Base-by-base conservation (phyloP, 2,797 vertebrate species). In the Sebastes ruberrimus region DNA sequence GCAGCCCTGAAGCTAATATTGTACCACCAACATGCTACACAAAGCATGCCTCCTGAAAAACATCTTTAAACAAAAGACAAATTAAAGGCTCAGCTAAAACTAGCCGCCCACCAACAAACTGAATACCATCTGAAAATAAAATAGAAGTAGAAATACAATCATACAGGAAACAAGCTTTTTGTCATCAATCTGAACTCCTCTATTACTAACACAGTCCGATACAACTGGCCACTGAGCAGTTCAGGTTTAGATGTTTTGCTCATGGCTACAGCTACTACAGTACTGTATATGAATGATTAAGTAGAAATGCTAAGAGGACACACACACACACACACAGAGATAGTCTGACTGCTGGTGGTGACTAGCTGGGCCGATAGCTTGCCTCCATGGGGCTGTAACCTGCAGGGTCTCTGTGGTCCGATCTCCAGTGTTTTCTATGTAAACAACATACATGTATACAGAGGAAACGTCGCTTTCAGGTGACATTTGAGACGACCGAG, bases 361-460 rank as follows among this genome's bases (percentile, higher is more conserved):
- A 49, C 46, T 49, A 20, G 18, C 46, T 20, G 38, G 38, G 42
- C 42, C 0, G 14, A 52, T 52, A 20, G 46, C 18, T 1, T n/a
- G 46, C 18, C 46, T 52, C 46, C 18, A 52, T 52, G 7, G 18
- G 46, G 46, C 46, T 49, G 18, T 20, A 42, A 42, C 42, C 42
- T 18, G 42, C 42, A 7, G 42, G 42, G 42, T 46, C 42, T 46
- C 18, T 9, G 46, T 52, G 18, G 46, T n/a, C 46, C 7, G 4
- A 52, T 18, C 46, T 20, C 13, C 1, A 1, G 5, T 59, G 77
- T 87, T 88, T 81, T 79, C 67, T 32, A 46, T 78, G 67, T 70
- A 67, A 83, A 91, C 76, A 86, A 6, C 53, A 63, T 35, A 49
- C 27, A 80, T 66, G 57, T 71, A 64, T 25, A 63, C 10, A 52